Base-by-base conservation (phyloP, 2,888 invertebrate genomes). In the Nowickia ferox region DNA sequence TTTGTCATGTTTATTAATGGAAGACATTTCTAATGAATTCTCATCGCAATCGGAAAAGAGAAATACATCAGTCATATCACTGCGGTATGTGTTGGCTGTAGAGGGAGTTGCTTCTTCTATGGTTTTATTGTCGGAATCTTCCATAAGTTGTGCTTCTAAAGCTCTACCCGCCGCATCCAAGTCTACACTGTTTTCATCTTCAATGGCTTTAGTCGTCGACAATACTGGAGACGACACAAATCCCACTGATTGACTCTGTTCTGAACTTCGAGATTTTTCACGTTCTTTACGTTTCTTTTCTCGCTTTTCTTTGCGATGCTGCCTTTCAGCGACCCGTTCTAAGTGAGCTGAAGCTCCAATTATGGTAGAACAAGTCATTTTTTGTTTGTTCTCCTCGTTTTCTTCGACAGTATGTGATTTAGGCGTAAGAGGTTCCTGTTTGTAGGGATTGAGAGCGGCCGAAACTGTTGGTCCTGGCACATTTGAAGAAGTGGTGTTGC, bases 151-250 rank as follows among this genome's bases (percentile, higher is more conserved):
- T 4, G 96, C 97, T 93, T 97, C 97, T 66, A 97, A 94, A 55
- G 96, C 96, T 90, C 96, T 95, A 76, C 97, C 96, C 17, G 96
- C 96, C 90, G 96, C 97, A 88, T 96, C 96, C 87, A 96, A 94
- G 90, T 97, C 97, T 79, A 96, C 95, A 89, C 96, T 96, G 89
- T 96, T 96, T 77, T 96, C 96, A 89, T 96, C 96, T 10, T 92
- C 92, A 22, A 90, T 53, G 40, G 90, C 89, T 75, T 88, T 88
- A 15, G 84, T 84, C 30, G 88, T 22, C 4, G 84, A 51, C n/a
- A 76, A 53, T 22, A 59, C 17, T 1, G 86, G 57, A 66, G 88
- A 59, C 38, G 84, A 5, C 68, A 80, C 59, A 84, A 83, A 63
- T 80, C 84, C 69, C 42, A 88, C n/a, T 0, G 76, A 51, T 65